These are phyloP conservation scores for Syrmaticus mikado DNA, from an alignment of 2,113 vertebrate species.

Conservation along the genomic window DNA sequence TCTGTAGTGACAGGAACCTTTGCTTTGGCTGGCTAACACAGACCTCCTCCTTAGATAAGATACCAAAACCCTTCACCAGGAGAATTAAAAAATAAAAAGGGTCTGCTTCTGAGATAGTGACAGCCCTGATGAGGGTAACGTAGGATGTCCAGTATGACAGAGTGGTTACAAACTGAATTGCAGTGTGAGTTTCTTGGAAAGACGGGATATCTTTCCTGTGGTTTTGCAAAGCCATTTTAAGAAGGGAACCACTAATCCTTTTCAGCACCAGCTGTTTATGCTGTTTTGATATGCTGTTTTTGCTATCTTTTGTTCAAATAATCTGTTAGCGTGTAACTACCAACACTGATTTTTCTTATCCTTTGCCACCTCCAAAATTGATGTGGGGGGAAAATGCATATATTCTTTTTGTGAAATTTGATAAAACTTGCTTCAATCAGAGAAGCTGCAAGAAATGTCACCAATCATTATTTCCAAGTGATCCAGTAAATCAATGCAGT, in stretches of 20 bases:
- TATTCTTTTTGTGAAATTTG: background rate
- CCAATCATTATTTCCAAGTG: accelerated
- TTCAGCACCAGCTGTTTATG: conserved; percentile 47
- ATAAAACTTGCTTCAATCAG: background rate
- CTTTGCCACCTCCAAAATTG: background rate
- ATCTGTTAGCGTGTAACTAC: conserved; percentile 67
- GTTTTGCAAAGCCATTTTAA: conserved; percentile 19
- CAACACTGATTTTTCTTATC: conserved; percentile 69
- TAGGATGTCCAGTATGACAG: background rate
- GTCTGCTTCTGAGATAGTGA: background rate
- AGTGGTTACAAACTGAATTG: background rate
- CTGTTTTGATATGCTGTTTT: conserved; percentile 68
- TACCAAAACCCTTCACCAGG: background rate
- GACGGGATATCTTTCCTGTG: conserved; percentile 34
- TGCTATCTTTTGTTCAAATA: conserved; percentile 58
- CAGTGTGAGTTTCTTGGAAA: background rate
- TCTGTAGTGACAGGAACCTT: background rate
- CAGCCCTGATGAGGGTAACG: background rate
- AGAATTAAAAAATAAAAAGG: background rate
- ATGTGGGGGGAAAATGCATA: background rate
- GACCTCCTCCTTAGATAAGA: background rate
- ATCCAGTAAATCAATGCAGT: background rate
- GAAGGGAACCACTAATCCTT: conserved; percentile 19
- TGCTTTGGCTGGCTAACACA: background rate
- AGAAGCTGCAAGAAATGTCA: background rate